These are phyloP conservation scores for Brachionus plicatilis DNA, from an alignment of 1,140 invertebrate species.

Conservation along the genomic window DNA sequence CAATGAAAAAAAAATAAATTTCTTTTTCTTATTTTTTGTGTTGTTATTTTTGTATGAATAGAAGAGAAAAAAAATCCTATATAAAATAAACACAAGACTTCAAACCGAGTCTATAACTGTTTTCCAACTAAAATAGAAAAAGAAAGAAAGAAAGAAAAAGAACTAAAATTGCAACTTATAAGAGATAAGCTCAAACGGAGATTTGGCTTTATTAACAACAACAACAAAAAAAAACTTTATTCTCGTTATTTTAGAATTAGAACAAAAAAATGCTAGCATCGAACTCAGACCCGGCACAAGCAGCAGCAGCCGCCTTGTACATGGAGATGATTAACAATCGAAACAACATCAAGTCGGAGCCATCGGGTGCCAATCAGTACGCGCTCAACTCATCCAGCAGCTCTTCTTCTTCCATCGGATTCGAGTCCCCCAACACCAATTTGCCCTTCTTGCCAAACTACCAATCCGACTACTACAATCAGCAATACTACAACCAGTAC, in stretches of 20 bases:
- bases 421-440: not conserved
- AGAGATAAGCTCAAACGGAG: slow-evolving; percentile 10
- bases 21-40: not conserved
- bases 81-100: slow-evolving; percentile 1
- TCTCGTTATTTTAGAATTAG: not conserved
- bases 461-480: slow-evolving; percentile 17
- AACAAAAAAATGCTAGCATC: not conserved
- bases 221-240: not conserved
- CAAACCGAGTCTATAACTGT: slow-evolving; percentile 24
- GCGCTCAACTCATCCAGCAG: slow-evolving; percentile 2
- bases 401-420: not conserved
- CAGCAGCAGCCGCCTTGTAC: slow-evolving; percentile 9
- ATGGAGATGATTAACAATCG: slow-evolving; percentile 34
- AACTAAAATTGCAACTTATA: slow-evolving; percentile 16
- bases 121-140: not conserved
- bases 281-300: not conserved
- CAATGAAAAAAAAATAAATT: not conserved
- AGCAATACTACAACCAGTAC: slow-evolving; percentile 10
- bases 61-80: not conserved
- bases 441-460: not conserved
- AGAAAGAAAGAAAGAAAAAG: not conserved
- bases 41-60: not conserved
- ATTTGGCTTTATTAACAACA: not conserved
- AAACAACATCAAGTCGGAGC: not conserved
- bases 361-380: not conserved